Evolutionary conservation across 2,113 vertebrate species (phyloP), one percentile per base, ranked within the genome.

Genomic region (Microtus ochrogaster): DNA sequence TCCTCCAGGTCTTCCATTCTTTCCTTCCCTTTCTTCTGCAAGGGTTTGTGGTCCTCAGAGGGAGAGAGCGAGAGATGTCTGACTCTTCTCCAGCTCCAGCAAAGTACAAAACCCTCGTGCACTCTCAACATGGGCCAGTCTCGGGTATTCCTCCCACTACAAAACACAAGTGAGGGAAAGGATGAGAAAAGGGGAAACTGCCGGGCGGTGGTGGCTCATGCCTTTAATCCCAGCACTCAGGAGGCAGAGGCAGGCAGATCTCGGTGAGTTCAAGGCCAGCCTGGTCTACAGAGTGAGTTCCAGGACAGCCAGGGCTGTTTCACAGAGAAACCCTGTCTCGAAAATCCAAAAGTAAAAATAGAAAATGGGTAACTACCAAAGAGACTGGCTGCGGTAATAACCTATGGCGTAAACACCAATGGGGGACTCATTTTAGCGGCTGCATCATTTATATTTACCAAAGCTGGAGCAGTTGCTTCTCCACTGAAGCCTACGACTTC

Each of bases 161-260:
- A 82, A 82, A 58, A 24, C 79, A 82, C 52, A 28, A 82, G n/a
- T 82, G 79, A 82, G 79, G 52, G 39, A 82, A 39, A 26, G 52
- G 12, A 8, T 39, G 36, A 14, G 24, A 39, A 58, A 58, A 58
- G 58, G 2, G 19, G 58, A 58, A 58, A 58, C 58, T 2, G 55
- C 19, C 0, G 0, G 19, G 55, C 1, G 19, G 55, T 6, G 17
- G 55, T 58, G 55, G 55, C 5, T 5, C 55, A 58, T 5, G 5
- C 0, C 55, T 58, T 58, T 21, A 58, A 58, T 19, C 55, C 17
- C 55, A 58, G 55, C 55, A 58, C 55, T 58, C 17, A 19, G 55
- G 55, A 58, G 55, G 55, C 55, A 58, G 55, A 6, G 55, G 55
- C 55, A 58, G 55, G 55, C 55, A 21, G 55, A 58, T 58, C 17